These are phyloP conservation scores for Buceros bicornis DNA, from an alignment of 2,797 vertebrate genomes.

Conservation along the genomic window DNA sequence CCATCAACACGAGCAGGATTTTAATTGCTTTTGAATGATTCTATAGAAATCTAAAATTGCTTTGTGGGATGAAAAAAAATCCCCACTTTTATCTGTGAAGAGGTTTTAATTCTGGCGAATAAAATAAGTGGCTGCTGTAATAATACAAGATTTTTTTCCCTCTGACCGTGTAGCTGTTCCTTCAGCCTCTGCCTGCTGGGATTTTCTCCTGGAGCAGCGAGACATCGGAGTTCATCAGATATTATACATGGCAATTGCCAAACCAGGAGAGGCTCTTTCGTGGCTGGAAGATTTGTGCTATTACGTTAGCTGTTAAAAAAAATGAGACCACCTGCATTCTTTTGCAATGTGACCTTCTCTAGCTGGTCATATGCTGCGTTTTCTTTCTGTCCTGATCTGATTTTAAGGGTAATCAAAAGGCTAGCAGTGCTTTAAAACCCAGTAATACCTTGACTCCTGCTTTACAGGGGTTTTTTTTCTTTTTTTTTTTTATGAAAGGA, in stretches of 20 bases:
- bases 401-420: conserved; percentile 58
- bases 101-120: conserved; percentile 36
- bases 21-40: conserved; percentile 58
- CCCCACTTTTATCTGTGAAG: conserved; percentile 28
- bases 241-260: conserved; percentile 38
- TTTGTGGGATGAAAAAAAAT: background rate
- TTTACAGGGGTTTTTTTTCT: background rate
- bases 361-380: conserved; percentile 11
- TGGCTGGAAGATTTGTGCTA: conserved; percentile 54
- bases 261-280: conserved; percentile 45
- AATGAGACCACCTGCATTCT: conserved; percentile 53
- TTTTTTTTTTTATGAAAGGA: background rate
- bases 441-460: conserved; percentile 7
- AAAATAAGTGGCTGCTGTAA: background rate
- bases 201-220: conserved; percentile 28
- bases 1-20: conserved; percentile 32
- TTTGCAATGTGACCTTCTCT: conserved; percentile 52
- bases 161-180: conserved; percentile 44
- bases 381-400: conserved; percentile 52
- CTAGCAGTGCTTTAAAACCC: conserved; percentile 48
- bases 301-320: conserved; percentile 40
- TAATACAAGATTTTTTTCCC: background rate
- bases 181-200: conserved; percentile 38
- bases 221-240: conserved; percentile 31
- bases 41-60: conserved; percentile 52